These are phyloP conservation scores for Microdon myrmicae DNA, from an alignment of 2,888 invertebrate genomes.

Conservation along the genomic window DNA sequence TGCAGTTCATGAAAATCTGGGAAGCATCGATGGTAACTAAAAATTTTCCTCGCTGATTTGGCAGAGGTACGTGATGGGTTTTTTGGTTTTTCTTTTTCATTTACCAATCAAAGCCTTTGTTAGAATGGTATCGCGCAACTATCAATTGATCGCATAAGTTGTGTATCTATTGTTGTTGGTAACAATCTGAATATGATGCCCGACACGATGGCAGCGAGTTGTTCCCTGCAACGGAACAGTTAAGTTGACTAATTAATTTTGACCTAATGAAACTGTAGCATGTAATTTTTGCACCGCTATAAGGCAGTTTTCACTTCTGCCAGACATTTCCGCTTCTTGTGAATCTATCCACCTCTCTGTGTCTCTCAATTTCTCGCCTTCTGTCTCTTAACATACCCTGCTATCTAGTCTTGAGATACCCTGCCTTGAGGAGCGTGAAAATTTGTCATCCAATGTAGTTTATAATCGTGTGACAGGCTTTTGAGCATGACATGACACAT, in stretches of 20 bases:
- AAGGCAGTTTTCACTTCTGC: constrained; percentile 26
- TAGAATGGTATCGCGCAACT: too few relatives aligned
- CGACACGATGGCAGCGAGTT: background rate
- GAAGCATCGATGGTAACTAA: constrained; percentile 31
- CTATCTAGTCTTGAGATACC: too few relatives aligned
- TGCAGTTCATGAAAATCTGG: constrained; percentile 16
- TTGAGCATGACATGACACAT: constrained; percentile 53
- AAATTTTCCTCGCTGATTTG: constrained; percentile 41
- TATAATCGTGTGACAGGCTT: constrained; percentile 52
- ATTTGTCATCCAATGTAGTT: constrained; percentile 52
- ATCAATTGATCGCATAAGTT: constrained; percentile 45
- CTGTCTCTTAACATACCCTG: too few relatives aligned
- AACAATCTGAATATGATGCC: too few relatives aligned
- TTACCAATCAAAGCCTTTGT: too few relatives aligned
- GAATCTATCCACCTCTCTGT: too few relatives aligned
- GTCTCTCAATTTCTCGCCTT: background rate
- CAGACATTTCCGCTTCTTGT: too few relatives aligned
- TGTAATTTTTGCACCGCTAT: constrained; percentile 48
- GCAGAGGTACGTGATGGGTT: constrained; percentile 45
- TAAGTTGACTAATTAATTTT: constrained; percentile 49
- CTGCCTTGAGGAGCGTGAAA: constrained; percentile 40
- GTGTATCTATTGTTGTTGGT: too few relatives aligned
- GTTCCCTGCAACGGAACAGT: constrained; percentile 21
- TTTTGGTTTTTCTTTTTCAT: constrained; percentile 23
- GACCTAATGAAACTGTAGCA: constrained; percentile 50